Percentiles rank a stretch among this genome's conserved stretches.
Evolutionary conservation across 2,888 invertebrate species (phyloP).

Genomic region (Octodonta nipae): DNA sequence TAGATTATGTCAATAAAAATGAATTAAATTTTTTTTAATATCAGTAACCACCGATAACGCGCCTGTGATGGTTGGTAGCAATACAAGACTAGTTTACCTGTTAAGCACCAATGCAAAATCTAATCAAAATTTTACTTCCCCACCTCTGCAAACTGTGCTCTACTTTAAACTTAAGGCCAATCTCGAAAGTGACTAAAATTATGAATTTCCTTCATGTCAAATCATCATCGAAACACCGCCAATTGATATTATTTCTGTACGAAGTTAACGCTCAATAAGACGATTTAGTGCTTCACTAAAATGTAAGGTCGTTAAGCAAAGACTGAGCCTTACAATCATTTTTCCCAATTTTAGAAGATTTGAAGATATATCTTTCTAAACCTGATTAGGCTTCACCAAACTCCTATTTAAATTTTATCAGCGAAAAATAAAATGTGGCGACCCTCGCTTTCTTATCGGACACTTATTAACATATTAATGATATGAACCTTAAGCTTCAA

Average conservation of each 20-base stretch:
- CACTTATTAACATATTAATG: constrained; percentile 5
- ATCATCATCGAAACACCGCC: constrained; percentile 4
- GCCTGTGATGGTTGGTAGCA: too few relatives aligned
- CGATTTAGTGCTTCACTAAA: constrained; percentile 4
- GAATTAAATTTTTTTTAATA: too few relatives aligned
- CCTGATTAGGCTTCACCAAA: constrained; percentile 3
- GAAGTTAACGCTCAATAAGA: constrained; percentile 5
- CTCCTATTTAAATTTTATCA: constrained; percentile 2
- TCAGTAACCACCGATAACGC: too few relatives aligned
- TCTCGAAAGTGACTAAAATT: constrained; percentile 3
- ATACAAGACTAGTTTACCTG: constrained; percentile 2
- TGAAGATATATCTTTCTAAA: constrained; percentile 5
- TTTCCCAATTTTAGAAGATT: constrained; percentile 4
- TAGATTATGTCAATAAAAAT: too few relatives aligned
- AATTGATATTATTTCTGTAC: constrained; percentile 4
- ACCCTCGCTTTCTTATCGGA: constrained; percentile 4
- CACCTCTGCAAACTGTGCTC: constrained; percentile 1
- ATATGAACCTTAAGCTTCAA: constrained; percentile 6
- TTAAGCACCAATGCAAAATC: constrained; percentile 2
- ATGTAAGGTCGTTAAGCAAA: constrained; percentile 7
- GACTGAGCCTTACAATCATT: constrained; percentile 3
- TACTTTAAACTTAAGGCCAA: background rate
- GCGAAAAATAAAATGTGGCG: constrained; percentile 2
- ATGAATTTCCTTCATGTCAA: constrained; percentile 4
- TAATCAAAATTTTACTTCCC: constrained; percentile 4